Percentiles rank a stretch among this genome's conserved stretches.
Evolutionary conservation across 2,113 vertebrate genomes (phyloP).

Genomic region (Cephalopterus ornatus): DNA sequence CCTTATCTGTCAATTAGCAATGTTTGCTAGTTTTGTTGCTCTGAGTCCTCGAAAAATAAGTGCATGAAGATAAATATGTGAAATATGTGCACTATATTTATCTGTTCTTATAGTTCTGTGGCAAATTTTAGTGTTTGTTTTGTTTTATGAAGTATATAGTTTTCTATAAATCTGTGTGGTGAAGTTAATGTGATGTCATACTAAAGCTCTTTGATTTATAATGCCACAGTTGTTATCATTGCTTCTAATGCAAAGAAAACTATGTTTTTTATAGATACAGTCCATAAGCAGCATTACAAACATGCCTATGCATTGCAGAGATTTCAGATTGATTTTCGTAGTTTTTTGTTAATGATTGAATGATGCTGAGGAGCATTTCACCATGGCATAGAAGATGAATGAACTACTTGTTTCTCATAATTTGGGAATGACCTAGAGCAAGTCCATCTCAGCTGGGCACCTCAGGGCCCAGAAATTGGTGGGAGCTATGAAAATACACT

Average conservation of each 20-base stretch:
- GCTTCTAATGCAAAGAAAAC: neutral
- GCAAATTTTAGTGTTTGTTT: neutral
- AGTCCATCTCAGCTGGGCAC: neutral
- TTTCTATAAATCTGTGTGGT: neutral
- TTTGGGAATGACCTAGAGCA: neutral
- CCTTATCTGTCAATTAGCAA: neutral
- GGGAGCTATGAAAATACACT: neutral
- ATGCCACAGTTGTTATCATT: neutral
- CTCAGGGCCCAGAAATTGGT: neutral
- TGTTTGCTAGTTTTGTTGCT: neutral
- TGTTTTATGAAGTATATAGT: neutral
- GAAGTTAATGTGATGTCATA: neutral
- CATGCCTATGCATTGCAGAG: neutral
- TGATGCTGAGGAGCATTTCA: neutral
- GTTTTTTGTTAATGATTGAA: neutral
- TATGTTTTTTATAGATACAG: neutral
- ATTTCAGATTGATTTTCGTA: neutral
- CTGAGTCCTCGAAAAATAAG: neutral
- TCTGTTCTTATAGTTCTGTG: neutral
- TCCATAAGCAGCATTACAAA: neutral
- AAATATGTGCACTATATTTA: fast-evolving
- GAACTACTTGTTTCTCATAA: neutral
- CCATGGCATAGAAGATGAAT: neutral
- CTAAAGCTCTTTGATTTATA: neutral
- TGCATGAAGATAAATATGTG: neutral